These are phyloP conservation scores for Octonoba sinensis DNA, from an alignment of 2,888 invertebrate genomes.

Conservation along the genomic window DNA sequence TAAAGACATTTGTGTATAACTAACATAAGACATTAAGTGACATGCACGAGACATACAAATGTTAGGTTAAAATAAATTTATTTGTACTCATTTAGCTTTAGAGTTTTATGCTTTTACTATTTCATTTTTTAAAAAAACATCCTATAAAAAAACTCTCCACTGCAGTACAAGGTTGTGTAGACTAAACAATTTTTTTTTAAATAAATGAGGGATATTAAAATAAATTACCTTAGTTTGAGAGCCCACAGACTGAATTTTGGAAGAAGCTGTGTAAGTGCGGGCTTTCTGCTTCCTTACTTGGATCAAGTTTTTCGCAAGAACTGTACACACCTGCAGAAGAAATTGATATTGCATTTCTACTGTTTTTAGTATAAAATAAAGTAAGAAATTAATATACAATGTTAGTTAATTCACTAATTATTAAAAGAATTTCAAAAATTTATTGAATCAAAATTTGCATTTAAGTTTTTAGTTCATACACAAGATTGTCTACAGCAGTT, in stretches of 20 bases:
- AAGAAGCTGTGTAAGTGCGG: slow-evolving; percentile 83
- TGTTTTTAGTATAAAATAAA: neutral
- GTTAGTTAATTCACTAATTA: neutral
- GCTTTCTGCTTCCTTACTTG: slow-evolving; percentile 89
- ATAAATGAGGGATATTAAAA: neutral
- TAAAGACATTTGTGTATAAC: too few species aligned
- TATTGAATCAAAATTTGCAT: neutral
- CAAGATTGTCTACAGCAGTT: too few species aligned
- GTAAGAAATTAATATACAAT: neutral
- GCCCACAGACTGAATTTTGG: slow-evolving; percentile 84
- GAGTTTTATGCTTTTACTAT: too few species aligned
- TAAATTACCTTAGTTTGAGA: slow-evolving; percentile 81
- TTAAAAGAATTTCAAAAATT: neutral
- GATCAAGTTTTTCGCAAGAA: slow-evolving; percentile 90
- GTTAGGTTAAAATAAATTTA: too few species aligned
- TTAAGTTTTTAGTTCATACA: too few species aligned
- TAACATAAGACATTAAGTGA: too few species aligned
- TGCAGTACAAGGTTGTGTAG: too few species aligned
- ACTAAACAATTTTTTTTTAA: neutral
- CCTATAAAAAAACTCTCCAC: slow-evolving; percentile 10
- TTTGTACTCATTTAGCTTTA: too few species aligned
- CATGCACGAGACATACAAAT: too few species aligned
- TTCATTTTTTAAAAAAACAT: too few species aligned
- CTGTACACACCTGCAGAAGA: slow-evolving; percentile 71
- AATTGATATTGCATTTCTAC: too few species aligned